phyloP scores from a whole-genome alignment of 2,113 vertebrate genomes.

The Sisor rabdophorus region DNA sequence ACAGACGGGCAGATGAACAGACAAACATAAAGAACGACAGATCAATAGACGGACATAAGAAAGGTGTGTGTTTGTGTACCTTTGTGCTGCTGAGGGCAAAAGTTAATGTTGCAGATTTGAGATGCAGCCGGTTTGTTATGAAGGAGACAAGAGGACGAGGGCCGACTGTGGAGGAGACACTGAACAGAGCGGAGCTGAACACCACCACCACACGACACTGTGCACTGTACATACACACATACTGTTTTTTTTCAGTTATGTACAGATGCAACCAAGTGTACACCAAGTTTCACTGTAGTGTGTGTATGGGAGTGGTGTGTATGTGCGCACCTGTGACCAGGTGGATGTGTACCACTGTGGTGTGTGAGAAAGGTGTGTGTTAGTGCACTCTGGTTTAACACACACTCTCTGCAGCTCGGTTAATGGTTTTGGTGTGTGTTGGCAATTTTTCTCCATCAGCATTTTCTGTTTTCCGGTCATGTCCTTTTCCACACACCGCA shows the following conservation, averaged over 20 bases:
- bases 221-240: conserved; percentile 68
- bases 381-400: conserved; percentile 60
- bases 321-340: conserved; percentile 78
- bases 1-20: neutral
- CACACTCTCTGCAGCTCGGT: conserved; percentile 73
- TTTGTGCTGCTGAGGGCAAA: conserved; percentile 75
- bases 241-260: neutral
- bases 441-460: conserved; percentile 74
- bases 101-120: conserved; percentile 80
- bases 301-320: neutral
- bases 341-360: conserved; percentile 74
- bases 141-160: conserved; percentile 62
- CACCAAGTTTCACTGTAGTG: too few relatives aligned
- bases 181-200: conserved; percentile 74
- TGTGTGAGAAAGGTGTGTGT: conserved; percentile 49
- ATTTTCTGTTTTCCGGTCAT: conserved; percentile 76
- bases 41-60: neutral
- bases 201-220: conserved; percentile 79
- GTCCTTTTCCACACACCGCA: conserved; percentile 81
- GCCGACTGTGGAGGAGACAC: conserved; percentile 69
- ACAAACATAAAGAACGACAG: neutral
- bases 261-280: neutral
- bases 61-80: conserved; percentile 58
- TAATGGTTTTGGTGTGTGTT: conserved; percentile 69
- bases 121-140: conserved; percentile 70